Conservation (phyloP, 1,140 invertebrate genomes). For the Pseudomyrmex dendroicus region DNA sequence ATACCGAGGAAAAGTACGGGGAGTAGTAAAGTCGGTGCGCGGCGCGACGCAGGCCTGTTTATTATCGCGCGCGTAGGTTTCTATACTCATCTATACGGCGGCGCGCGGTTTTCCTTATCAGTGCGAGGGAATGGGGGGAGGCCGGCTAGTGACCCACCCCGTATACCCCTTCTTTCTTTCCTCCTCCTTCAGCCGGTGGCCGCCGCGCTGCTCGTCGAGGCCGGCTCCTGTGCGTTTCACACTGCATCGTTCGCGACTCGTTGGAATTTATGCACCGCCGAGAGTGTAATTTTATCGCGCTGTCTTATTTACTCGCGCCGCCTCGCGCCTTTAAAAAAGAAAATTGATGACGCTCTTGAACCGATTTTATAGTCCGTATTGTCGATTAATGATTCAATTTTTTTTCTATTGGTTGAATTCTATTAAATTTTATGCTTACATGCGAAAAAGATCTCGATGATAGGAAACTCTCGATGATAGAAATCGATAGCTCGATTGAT, state of each 20-base stretch:
- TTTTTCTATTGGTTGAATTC: not conserved
- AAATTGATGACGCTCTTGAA: not conserved
- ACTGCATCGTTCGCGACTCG: not conserved
- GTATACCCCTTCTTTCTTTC: constrained; percentile 13
- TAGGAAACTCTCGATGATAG: too few relatives aligned
- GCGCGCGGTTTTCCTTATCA: constrained; percentile 57
- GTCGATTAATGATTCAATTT: not conserved
- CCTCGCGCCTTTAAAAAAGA: not conserved
- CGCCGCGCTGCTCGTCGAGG: not conserved
- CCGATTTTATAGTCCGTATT: not conserved
- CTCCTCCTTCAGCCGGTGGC: not conserved
- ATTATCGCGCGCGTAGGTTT: constrained; percentile 40
- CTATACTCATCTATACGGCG: constrained; percentile 9
- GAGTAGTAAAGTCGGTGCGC: constrained; percentile 52
- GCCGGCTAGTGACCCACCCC: constrained; percentile 39
- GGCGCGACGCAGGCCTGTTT: not conserved
- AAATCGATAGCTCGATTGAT: too few relatives aligned
- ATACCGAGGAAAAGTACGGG: constrained; percentile 63
- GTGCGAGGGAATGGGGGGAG: not conserved
- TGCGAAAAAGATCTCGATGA: not conserved
- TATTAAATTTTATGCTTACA: not conserved
- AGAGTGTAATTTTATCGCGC: constrained; percentile 28
- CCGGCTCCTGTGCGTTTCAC: constrained; percentile 11
- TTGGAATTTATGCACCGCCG: constrained; percentile 15
- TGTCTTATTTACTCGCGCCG: not conserved